Base-by-base conservation (phyloP, 2,888 invertebrate genomes). In the Aporophyla lueneburgensis region DNA sequence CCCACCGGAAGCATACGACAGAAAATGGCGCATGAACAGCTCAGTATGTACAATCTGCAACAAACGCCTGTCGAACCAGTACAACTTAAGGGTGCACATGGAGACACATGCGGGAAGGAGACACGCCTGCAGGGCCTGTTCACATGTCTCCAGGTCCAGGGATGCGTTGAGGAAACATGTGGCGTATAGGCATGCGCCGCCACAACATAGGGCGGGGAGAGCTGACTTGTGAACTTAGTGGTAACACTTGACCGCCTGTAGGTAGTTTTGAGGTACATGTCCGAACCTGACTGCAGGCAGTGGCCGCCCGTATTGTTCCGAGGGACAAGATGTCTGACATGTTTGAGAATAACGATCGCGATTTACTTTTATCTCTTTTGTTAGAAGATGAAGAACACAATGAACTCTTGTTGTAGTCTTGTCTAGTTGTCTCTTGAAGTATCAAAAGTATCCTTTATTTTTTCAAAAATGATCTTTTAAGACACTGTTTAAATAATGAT, bases 141-240 rank as follows among this genome's bases (percentile, higher is more conserved):
- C 98, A 0, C 99, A 99, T 93, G 98, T 99, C 58, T 99, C 98
- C 59, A 97, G 99, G 81, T 99, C 98, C 72, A 97, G 99, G 78
- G 99, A 99, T 93, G 99, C 99, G 49, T 95, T 99, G 71, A 96
- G 99, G 83, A 99, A 99, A 93, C 99, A 99, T 92, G 98, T 99
- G 59, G 98, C 99, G 0, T 99, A 99, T 90, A 95, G 98, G 73
- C 98, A 98, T 94, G 98, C 98, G 21, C 84, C 89, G 7, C 81
- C 89, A 27, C 88, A 85, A 9, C 83, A 77, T 21, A 80, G 85
- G n/a, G 61, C 81, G 63, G 79, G 74, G 40, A 69, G 85, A 56
- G 74, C 75, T 0, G 87, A 91, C 66, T 77, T 89, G 71, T 91
- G 86, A 88, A 70, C 40, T n/a, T 2, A 58, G 6, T 49, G 27